Base-by-base conservation (phyloP, 2,113 vertebrate genomes). In the Sceloporus undulatus region DNA sequence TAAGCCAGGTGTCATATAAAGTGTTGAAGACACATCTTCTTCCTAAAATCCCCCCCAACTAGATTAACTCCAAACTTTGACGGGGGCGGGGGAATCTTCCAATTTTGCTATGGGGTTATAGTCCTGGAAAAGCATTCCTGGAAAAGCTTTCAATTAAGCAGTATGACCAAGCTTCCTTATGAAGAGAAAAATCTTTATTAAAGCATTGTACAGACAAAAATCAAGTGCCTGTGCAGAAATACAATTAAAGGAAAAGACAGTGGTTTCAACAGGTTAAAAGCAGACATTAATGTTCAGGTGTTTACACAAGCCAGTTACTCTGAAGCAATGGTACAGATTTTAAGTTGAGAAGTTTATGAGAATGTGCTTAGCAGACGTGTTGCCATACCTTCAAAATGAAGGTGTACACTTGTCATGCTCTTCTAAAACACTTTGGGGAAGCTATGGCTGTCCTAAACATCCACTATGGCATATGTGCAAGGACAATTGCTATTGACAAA, bases 141-240 rank as follows among this genome's bases (percentile, higher is more conserved):
- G 13, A 66, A 68, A 88, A 52, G 6, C 19, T n/a, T 66, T 52
- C 71, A 82, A 88, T 77, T 66, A 91, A 90, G 92, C 90, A 96
- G 96, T 89, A 66, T 96, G 86, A 96, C 92, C 95, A 96, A 92
- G 78, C 92, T 95, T 96, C 91, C 94, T 97, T 96, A 96, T 94
- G 95, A 97, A 97, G 81, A 95, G 93, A 96, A 96, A 82, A 94
- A 94, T 94, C 92, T 97, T 97, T 97, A 97, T 97, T 92, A 94
- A 94, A 96, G 95, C 92, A 97, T 83, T 95, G 92, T 95, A 93
- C 93, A 95, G 34, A 92, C 89, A 93, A 91, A 95, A 97, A 89
- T 91, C 91, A 95, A 91, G 92, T 95, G 95, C 92, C 93, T 93
- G 94, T 0, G 4, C 89, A 96, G 92, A 92, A 95, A 94, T 91